Evolutionary conservation across 2,113 vertebrate genomes (phyloP), one percentile per base, ranked within the genome.

Genomic region (Laticauda laticaudata): DNA sequence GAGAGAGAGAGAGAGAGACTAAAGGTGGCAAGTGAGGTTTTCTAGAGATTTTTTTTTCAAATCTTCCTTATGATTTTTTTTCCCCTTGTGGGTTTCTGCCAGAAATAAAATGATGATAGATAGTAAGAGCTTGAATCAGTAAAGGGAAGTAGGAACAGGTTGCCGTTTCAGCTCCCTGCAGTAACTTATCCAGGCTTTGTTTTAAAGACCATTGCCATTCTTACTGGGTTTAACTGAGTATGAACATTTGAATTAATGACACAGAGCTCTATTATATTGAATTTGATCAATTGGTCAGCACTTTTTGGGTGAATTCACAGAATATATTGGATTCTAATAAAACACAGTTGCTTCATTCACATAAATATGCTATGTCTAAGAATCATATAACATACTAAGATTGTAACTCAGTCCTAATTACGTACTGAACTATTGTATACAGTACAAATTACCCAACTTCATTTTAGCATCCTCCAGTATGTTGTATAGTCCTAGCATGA

Each of bases 1-100:
- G 9, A 26, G 61, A 0, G 10, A 15, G 4, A n/a, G 4, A 2
- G 29, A 15, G n/a, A 1, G 7, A 3, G n/a, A 3, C 21, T 81
- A 39, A 81, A 10, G 7, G 75, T 81, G 75, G 18, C 34, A 81
- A 75, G 34, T 81, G 75, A 81, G 7, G 18, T 81, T 43, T 21
- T 81, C 34, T 43, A 81, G 34, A 81, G 75, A 43, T 81, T 81
- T 81, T 54, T 39, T 21, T 0, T n/a, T n/a, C n/a, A 1, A 39
- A 39, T 3, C 34, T 81, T 81, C 75, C 18, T 21, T 43, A 43
- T 21, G 75, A 39, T 21, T 39, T 75, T 18, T 20, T 6, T 45
- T 5, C 2, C 15, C 15, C 26, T 18, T 39, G 34, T 81, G 75
- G 75, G 34, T 81, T 81, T 81, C 34, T 81, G 18, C 34, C 18